Percentiles rank a stretch among this genome's conserved stretches.
These are phyloP conservation scores for Sanderia malayensis DNA, from an alignment of 30 jellyfish, hydroid and myxozoan genomes.

Conservation along the genomic window DNA sequence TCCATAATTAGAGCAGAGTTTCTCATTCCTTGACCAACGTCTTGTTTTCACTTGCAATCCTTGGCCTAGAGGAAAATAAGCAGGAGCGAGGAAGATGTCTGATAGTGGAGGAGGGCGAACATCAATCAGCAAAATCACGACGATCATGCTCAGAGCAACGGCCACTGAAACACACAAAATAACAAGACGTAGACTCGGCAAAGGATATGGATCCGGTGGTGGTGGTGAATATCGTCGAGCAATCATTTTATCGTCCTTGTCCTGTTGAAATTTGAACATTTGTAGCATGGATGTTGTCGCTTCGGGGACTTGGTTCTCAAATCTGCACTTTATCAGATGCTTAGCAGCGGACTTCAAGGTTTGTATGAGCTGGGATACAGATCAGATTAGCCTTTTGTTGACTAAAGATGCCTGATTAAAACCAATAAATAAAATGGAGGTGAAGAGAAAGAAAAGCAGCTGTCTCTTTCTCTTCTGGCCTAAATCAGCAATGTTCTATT, in stretches of 20 bases:
- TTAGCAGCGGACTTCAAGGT: neutral
- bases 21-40: conserved; percentile 97
- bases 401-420: conserved; percentile 11
- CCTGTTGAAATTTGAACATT: conserved; percentile 65
- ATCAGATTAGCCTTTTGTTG: neutral
- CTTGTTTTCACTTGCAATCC: conserved; percentile 84
- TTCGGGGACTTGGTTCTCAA: neutral
- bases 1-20: conserved; percentile 86
- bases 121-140: conserved; percentile 89
- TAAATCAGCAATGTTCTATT: conserved; percentile 23
- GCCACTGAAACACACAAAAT: conserved; percentile 97
- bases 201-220: conserved; percentile 99
- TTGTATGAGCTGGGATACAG: neutral
- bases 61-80: conserved; percentile 98
- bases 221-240: conserved; percentile 99
- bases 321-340: too few species aligned
- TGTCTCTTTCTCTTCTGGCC: conserved; percentile 45
- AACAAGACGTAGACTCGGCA: conserved; percentile 95
- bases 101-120: conserved; percentile 99
- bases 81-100: conserved; percentile 92
- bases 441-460: conserved; percentile 5
- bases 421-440: neutral
- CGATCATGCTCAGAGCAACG: conserved; percentile 97
- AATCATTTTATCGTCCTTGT: conserved; percentile 73
- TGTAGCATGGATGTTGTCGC: conserved; percentile 25